Base-by-base conservation (phyloP, 2,113 vertebrate species). In the Actenoides hombroni region DNA sequence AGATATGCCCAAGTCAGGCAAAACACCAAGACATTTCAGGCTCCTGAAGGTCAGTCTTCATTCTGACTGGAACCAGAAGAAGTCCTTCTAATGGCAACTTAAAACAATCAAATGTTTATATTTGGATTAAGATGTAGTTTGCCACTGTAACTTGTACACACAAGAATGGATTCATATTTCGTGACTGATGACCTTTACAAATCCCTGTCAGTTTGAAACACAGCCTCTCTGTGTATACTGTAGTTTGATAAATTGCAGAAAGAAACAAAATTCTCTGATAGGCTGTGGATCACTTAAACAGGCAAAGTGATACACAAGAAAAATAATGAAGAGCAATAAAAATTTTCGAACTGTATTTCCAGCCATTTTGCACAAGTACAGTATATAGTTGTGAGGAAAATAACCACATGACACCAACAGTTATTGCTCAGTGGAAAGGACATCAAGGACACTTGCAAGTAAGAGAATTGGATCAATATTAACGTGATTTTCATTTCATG, bases 401-500 rank as follows among this genome's bases (percentile, higher is more conserved):
- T 94, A 96, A 96, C 97, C 95, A 91, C 96, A 97, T 94, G 96
- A 97, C 96, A 98, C 97, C 97, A 92, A 97, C 97, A 98, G 98
- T 95, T 98, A 97, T 93, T 96, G 95, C 94, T 97, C 95, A 91
- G 95, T 90, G 87, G 94, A 95, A 98, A 98, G 98, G 98, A 98
- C 98, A 98, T 97, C 98, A 98, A 99, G 99, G 99, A 99, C 99
- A 99, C 98, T 98, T 96, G 96, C 98, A 98, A 99, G 99, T 98
- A 98, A 98, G 99, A 99, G 98, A 99, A 98, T 96, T 98, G 98
- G 99, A 99, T 99, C 99, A 99, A 99, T 99, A 99, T 99, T 99
- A 99, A 99, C 98, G 98, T 97, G 98, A 98, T 99, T 99, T 99
- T 99, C 99, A 99, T 99, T 99, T 99, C 99, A 99, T 99, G 99